Evolutionary conservation across 2,113 vertebrate species (phyloP), one percentile per base, ranked within the genome.

Genomic region (Heptranchias perlo): DNA sequence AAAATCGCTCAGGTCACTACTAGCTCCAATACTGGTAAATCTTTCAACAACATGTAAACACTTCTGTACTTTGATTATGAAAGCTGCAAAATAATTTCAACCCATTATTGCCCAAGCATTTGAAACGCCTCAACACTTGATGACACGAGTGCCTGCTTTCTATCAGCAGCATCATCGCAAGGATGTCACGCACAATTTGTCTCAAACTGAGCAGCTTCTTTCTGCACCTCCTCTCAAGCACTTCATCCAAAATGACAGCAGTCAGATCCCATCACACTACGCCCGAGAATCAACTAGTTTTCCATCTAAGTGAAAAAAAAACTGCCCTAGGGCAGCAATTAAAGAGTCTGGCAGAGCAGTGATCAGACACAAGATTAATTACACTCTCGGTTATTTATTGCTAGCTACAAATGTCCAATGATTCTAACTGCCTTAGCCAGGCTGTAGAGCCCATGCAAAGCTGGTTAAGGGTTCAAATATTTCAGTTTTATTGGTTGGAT

Each of bases 291-390:
- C 11, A 47, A 94, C 16, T 18, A 31, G 28, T 1, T 95, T 95
- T 95, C 64, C 64, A 95, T 31, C 64, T 52, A 52, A 69, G 44
- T 95, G 64, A 78, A 3, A 18, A 93, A 89, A 54, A 10, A 49
- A 31, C 39, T 95, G 64, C 94, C 65, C 1, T 4, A 67, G 25
- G 62, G 65, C 47, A 69, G 94, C 94, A 95, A 95, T 95, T 95
- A 95, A 95, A 95, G 28, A 67, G 25, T 31, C 44, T 69, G 44
- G 47, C 44, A 73, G 65, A 67, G 25, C 28, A 95, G 23, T 35
- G 94, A 69, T 28, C 25, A 65, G 58, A 95, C 65, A 69, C 94
- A 95, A 69, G 73, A 95, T 67, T 95, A 94, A 67, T 65, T 91
- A 93, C 58, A 93, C 5, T 39, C 58, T 49, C 65, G 0, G 47